Conservation (phyloP, 2,113 vertebrate species). For the Plecturocebus donacophilus region DNA sequence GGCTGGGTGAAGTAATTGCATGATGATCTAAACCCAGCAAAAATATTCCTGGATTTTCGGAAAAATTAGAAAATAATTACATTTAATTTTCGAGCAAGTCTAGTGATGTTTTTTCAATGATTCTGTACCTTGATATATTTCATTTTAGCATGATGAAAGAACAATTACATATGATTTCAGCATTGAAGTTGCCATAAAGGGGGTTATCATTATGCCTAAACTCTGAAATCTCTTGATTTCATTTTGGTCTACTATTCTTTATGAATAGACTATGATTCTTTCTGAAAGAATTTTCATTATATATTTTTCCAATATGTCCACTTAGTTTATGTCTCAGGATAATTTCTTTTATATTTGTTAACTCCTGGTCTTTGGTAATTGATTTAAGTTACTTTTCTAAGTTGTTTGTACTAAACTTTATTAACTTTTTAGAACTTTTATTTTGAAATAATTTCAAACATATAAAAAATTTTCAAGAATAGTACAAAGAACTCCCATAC, state of each 20-base stretch:
- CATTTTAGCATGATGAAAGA: neutral
- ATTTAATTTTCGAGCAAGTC: neutral
- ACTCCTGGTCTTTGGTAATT: neutral
- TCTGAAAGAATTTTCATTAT: neutral
- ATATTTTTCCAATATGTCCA: neutral
- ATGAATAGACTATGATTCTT: neutral
- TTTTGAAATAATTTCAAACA: constrained; percentile 38
- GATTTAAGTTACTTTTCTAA: constrained; percentile 13
- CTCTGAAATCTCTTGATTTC: neutral
- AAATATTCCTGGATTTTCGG: neutral
- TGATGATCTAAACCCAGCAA: neutral
- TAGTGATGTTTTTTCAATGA: neutral
- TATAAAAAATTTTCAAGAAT: neutral
- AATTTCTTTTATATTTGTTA: neutral
- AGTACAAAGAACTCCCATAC: neutral
- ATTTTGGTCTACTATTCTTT: neutral
- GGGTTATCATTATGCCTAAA: neutral
- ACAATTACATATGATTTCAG: neutral
- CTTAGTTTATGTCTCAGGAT: neutral
- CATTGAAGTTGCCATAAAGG: neutral
- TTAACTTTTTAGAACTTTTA: neutral
- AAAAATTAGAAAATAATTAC: constrained; percentile 24
- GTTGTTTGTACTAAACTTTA: neutral
- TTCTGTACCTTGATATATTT: neutral
- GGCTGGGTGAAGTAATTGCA: neutral